These are phyloP conservation scores for Homalodisca vitripennis DNA, from an alignment of 1,140 invertebrate genomes.

Conservation along the genomic window DNA sequence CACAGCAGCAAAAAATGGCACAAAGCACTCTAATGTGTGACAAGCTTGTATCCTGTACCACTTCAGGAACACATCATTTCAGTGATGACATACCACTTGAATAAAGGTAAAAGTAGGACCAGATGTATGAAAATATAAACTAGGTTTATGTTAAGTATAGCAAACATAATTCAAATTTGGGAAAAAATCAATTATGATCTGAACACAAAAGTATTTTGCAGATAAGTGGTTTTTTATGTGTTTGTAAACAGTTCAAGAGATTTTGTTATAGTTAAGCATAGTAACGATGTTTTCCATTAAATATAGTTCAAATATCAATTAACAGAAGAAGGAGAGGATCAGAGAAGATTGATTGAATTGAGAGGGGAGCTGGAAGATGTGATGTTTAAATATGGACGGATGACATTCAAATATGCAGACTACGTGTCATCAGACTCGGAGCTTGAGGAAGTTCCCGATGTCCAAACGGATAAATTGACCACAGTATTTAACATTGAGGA, in stretches of 20 bases:
- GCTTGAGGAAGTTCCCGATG: constrained; percentile 37
- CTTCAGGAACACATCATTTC: too few species aligned
- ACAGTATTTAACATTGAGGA: background rate
- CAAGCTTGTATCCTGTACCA: too few species aligned
- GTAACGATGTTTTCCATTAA: background rate
- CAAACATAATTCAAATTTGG: background rate
- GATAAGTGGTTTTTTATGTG: background rate
- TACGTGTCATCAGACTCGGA: constrained; percentile 37
- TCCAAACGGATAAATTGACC: background rate
- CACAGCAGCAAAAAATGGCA: too few species aligned
- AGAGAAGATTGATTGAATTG: background rate
- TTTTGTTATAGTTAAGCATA: background rate
- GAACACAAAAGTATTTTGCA: background rate
- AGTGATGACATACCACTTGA: too few species aligned
- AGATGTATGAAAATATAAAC: too few species aligned
- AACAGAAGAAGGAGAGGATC: background rate
- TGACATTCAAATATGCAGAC: constrained; percentile 19
- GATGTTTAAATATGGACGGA: constrained; percentile 4
- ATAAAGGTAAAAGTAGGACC: too few species aligned
- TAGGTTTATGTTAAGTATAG: background rate
- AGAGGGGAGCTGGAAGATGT: background rate
- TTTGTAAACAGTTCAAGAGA: background rate
- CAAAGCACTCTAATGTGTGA: too few species aligned
- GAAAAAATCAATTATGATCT: background rate
- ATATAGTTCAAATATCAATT: background rate